A percentile compares a stretch with the other conserved stretches of the same genome.
Conservation (phyloP, 2,888 invertebrate genomes). For the Lissocephala sabroskyi region DNA sequence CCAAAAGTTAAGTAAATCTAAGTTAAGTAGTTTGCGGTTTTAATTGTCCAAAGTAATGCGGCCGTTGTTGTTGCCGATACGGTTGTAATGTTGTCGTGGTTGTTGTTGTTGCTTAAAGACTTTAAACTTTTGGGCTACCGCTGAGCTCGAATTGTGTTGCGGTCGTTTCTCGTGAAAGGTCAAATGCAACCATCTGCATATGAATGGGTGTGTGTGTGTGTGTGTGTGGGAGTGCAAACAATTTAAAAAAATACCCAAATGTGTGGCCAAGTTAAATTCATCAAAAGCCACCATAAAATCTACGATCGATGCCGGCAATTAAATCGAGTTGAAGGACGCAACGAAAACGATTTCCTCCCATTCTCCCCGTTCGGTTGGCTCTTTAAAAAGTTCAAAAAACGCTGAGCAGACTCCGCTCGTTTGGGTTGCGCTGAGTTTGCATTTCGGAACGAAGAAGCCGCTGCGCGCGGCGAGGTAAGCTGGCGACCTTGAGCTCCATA, state of each 20-base stretch:
- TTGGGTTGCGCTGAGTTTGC: conserved; percentile 44
- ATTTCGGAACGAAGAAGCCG: conserved; percentile 26
- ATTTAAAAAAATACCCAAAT: no score
- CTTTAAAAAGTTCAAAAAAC: conserved; percentile 4
- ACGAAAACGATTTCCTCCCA: no score
- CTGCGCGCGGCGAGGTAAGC: conserved; percentile 4
- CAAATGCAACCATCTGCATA: conserved; percentile 35
- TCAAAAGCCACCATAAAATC: no score
- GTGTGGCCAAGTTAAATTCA: no score
- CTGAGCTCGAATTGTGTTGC: no score
- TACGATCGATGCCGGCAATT: no score
- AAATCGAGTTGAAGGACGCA: no score
- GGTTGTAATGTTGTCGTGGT: conserved; percentile 15
- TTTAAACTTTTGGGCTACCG: no score
- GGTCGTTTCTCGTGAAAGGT: conserved; percentile 29
- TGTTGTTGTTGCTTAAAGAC: conserved; percentile 4
- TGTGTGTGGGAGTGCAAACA: no score
- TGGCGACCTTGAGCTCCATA: conserved; percentile 62
- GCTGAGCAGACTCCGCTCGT: no score
- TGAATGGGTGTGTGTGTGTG: no score
- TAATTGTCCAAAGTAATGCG: conserved; percentile 60
- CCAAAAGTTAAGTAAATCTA: conserved; percentile 10
- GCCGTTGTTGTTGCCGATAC: conserved; percentile 29
- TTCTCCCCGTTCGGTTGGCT: background rate
- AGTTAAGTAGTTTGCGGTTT: conserved; percentile 42